These are phyloP conservation scores for Oreortyx pictus DNA, from an alignment of 2,797 vertebrate species.

Conservation along the genomic window DNA sequence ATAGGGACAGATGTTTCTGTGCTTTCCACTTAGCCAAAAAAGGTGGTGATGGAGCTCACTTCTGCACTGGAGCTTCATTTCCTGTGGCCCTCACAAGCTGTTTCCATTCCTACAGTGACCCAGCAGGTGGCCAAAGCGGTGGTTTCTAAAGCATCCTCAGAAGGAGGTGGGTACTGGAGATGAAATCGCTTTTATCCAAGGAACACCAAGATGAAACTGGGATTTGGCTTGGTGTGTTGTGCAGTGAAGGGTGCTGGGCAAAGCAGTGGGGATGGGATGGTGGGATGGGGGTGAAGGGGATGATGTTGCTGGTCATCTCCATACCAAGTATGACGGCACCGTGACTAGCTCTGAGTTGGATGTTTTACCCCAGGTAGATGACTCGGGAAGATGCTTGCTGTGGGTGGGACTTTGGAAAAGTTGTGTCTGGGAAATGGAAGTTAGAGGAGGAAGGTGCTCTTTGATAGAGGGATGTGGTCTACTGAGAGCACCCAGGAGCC, in stretches of 20 bases:
- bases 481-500: neutral
- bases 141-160: conserved; percentile 38
- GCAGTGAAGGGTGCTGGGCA: neutral
- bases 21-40: accelerated
- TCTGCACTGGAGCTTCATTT: accelerated
- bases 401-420: neutral
- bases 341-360: neutral
- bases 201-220: neutral
- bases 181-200: neutral
- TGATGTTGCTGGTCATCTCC: neutral
- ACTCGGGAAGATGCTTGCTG: neutral
- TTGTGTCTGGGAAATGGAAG: neutral
- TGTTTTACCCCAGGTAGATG: neutral
- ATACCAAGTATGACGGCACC: neutral
- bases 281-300: neutral
- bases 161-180: conserved; percentile 41
- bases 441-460: neutral
- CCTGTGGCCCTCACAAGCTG: neutral
- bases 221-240: accelerated
- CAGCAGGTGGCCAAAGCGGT: neutral
- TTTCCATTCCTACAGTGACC: conserved; percentile 17
- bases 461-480: accelerated
- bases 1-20: neutral
- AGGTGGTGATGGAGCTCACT: no score
- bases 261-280: neutral